Percentiles rank a stretch among this genome's conserved stretches.
Evolutionary conservation across 1,140 invertebrate genomes (phyloP).

Genomic region (Liolophura sinensis): DNA sequence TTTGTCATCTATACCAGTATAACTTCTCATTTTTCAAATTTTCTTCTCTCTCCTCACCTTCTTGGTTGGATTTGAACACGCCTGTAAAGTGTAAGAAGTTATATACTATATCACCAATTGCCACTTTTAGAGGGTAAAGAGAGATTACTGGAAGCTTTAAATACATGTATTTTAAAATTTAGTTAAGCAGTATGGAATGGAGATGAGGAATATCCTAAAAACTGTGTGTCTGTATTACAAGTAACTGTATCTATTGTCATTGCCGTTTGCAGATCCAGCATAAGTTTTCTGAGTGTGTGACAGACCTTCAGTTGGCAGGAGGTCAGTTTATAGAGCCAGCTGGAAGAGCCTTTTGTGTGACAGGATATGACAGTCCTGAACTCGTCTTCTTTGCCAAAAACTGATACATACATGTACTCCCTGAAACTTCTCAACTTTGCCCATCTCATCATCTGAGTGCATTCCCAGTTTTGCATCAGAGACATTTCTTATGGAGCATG

Average conservation of each 20-base stretch:
- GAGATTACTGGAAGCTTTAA: no score
- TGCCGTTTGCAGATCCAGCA: conserved; percentile 40
- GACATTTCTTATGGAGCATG: no score
- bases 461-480: no score
- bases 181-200: no score
- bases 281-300: conserved; percentile 30
- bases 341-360: conserved; percentile 45
- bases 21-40: no score
- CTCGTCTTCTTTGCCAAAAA: conserved; percentile 37
- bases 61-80: no score
- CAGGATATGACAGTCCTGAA: conserved; percentile 51
- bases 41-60: no score
- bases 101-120: neutral
- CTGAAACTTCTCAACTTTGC: no score
- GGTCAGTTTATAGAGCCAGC: conserved; percentile 39
- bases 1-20: no score
- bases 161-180: conserved; percentile 1
- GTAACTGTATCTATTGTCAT: no score
- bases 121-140: neutral
- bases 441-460: no score
- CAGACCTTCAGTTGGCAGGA: conserved; percentile 45
- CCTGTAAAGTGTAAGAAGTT: neutral
- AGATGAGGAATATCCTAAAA: neutral
- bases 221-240: neutral
- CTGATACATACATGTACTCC: conserved; percentile 12